phyloP scores from a whole-genome alignment of 2,888 invertebrate species.

The Conus canariensis region DNA sequence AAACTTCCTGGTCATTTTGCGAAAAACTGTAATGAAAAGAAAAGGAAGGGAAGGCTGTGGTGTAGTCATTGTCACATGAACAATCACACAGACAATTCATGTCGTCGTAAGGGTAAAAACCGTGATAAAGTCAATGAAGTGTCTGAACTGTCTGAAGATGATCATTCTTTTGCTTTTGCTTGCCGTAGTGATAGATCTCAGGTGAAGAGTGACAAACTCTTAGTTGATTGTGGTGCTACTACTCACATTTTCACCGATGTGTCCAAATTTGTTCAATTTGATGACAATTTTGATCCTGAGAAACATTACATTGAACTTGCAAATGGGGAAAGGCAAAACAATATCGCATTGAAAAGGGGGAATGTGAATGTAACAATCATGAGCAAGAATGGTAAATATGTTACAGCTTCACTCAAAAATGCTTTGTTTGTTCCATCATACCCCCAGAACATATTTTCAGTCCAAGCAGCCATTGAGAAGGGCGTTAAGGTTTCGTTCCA shows the following conservation, averaged over 20 bases:
- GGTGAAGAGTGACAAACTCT: background rate
- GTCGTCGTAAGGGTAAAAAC: slow-evolving; percentile 36
- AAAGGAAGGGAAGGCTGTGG: slow-evolving; percentile 49
- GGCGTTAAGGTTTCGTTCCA: slow-evolving; percentile 47
- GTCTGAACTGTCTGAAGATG: background rate
- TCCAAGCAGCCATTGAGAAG: slow-evolving; percentile 48
- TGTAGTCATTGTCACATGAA: slow-evolving; percentile 24
- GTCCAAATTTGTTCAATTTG: slow-evolving; percentile 49
- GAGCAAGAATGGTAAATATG: background rate
- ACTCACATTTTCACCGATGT: slow-evolving; percentile 54
- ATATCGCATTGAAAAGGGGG: slow-evolving; percentile 35
- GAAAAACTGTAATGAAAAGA: slow-evolving; percentile 21
- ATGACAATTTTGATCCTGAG: slow-evolving; percentile 47
- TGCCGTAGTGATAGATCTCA: background rate
- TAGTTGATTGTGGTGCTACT: slow-evolving; percentile 57
- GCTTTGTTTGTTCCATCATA: slow-evolving; percentile 48
- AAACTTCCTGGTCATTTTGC: background rate
- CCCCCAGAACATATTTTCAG: slow-evolving; percentile 51
- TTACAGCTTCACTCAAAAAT: background rate
- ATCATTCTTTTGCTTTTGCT: background rate
- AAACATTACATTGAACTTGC: slow-evolving; percentile 51
- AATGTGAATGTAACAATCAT: slow-evolving; percentile 23
- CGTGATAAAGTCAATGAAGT: background rate
- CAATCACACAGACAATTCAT: slow-evolving; percentile 27
- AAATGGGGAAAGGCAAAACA: slow-evolving; percentile 41